Conservation (phyloP, 1,140 invertebrate species). For the Euura lappo region DNA sequence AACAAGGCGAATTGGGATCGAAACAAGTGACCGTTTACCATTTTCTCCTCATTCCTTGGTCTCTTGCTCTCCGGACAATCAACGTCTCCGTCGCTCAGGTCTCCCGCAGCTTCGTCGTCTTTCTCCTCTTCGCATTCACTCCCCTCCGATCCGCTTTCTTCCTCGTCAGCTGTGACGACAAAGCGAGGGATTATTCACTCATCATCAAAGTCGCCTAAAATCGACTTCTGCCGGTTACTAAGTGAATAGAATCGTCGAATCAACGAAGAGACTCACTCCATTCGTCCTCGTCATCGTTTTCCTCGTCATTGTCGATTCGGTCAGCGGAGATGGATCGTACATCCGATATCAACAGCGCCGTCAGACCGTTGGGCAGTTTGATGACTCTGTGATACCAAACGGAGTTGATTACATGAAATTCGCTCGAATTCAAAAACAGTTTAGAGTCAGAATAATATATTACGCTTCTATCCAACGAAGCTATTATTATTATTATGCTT, state of each 20-base stretch:
- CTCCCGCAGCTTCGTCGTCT: slow-evolving; percentile 36
- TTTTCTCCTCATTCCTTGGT: slow-evolving; percentile 52
- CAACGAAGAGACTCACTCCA: slow-evolving; percentile 11
- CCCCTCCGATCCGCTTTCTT: slow-evolving; percentile 37
- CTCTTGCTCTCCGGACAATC: slow-evolving; percentile 33
- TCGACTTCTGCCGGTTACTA: too few relatives aligned
- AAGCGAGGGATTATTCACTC: background rate
- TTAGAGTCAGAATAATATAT: slow-evolving; percentile 20
- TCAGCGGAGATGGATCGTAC: slow-evolving; percentile 20
- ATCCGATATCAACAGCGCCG: slow-evolving; percentile 72
- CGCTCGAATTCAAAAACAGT: slow-evolving; percentile 2
- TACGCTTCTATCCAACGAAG: background rate
- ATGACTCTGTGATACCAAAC: slow-evolving; percentile 63
- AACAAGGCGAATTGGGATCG: background rate
- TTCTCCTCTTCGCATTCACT: slow-evolving; percentile 34
- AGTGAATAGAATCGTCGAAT: too few relatives aligned
- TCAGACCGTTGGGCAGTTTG: slow-evolving; percentile 70
- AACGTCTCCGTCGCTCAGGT: slow-evolving; percentile 49
- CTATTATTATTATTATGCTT: too few relatives aligned
- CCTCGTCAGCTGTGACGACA: slow-evolving; percentile 46
- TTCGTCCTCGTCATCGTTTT: slow-evolving; percentile 41
- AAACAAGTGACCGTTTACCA: slow-evolving; percentile 35
- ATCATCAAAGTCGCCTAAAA: too few relatives aligned
- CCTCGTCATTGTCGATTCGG: slow-evolving; percentile 35
- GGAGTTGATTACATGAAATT: slow-evolving; percentile 16